A percentile compares a stretch with the other conserved stretches of the same genome.
Evolutionary conservation across 2,113 vertebrate species (phyloP).

Genomic region (Callopanchax toddi): DNA sequence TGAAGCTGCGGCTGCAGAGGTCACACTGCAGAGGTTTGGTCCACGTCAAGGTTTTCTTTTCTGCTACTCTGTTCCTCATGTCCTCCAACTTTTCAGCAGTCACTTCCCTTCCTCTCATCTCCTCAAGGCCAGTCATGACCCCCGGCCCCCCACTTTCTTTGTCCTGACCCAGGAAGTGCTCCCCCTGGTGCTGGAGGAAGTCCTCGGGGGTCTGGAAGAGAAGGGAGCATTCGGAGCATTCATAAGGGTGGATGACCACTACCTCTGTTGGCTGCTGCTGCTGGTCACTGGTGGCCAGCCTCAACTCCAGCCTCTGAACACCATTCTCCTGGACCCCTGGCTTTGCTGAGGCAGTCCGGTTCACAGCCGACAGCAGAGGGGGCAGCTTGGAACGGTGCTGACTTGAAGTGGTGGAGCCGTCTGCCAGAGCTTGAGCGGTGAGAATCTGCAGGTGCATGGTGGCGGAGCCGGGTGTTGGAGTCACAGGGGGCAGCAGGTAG

Average conservation of each 20-base stretch:
- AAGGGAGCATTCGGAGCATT: slow-evolving; percentile 88
- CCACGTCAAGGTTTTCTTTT: slow-evolving; percentile 45
- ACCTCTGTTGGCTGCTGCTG: slow-evolving; percentile 61
- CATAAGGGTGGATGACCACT: slow-evolving; percentile 85
- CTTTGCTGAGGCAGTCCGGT: slow-evolving; percentile 14
- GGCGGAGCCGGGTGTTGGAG: slow-evolving; percentile 72
- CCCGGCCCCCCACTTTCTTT: slow-evolving; percentile 81
- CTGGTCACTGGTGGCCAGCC: slow-evolving; percentile 55
- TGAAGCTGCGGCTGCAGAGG: slow-evolving; percentile 85
- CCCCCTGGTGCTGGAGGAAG: slow-evolving; percentile 90
- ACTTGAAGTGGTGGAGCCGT: slow-evolving; percentile 47
- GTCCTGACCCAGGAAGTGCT: slow-evolving; percentile 87
- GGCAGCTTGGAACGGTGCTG: slow-evolving; percentile 65
- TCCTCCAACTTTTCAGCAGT: slow-evolving; percentile 37
- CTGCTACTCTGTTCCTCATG: slow-evolving; percentile 38
- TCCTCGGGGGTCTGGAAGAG: slow-evolving; percentile 89
- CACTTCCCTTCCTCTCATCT: slow-evolving; percentile 75
- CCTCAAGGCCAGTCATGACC: slow-evolving; percentile 80
- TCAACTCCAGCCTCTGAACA: slow-evolving; percentile 62
- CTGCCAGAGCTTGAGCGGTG: slow-evolving; percentile 79
- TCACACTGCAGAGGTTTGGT: slow-evolving; percentile 68
- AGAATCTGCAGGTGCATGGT: slow-evolving; percentile 84
- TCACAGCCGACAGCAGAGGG: slow-evolving; percentile 51
- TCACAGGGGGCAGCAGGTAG: slow-evolving; percentile 66
- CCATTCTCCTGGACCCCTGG: slow-evolving; percentile 44